Base-by-base conservation (phyloP, 35 echinoderm and acorn worm species). In the Diadema setosum region DNA sequence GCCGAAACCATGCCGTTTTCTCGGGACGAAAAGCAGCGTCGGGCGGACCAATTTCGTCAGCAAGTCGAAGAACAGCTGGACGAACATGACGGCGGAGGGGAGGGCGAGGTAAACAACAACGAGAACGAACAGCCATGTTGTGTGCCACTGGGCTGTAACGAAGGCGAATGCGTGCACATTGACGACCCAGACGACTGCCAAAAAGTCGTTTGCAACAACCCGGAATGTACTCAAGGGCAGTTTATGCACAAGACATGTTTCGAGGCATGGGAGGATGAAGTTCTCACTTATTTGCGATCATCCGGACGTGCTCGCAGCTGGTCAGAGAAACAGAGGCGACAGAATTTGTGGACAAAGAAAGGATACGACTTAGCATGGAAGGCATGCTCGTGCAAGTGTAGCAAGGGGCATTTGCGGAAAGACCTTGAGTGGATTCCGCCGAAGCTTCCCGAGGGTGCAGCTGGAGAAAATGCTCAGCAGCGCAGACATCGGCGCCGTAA, bases 311-410 rank as follows among this genome's bases (percentile, higher is more conserved):
- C 93, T 4, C 78, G 92, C 24, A 99, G 96, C 70, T 99, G 96
- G 96, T 99, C 96, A 0, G 96, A 99, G 45, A 99, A 99, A 48
- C 96, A 99, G 83, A 84, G 96, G 33, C 90, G 93, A 25, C 96
- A 99, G 43, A 99, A 99, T 75, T 42, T 99, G 59, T 99, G 96
- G 96, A 99, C 96, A 50, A 99, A 99, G 90, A 99, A 99, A 58
- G 96, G 96, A 0, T 99, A 99, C 65, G 96, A 99, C 58, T 89
- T 99, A 39, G 96, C 96, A 23, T 99, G 96, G 96, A 99, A 99
- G 81, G 96, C 96, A 33, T 99, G 96, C 52, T 99, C 96, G 3
- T 99, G 96, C 58, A 91, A 86, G 67, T 99, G 96, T 64, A 85
- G 65, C 3, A 99, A 99, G 78, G 96, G 96, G 25, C 96, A 99